Percentiles rank a stretch among this genome's conserved stretches.
phyloP scores from a whole-genome alignment of 1,140 invertebrate genomes.

The Amyelois transitella region DNA sequence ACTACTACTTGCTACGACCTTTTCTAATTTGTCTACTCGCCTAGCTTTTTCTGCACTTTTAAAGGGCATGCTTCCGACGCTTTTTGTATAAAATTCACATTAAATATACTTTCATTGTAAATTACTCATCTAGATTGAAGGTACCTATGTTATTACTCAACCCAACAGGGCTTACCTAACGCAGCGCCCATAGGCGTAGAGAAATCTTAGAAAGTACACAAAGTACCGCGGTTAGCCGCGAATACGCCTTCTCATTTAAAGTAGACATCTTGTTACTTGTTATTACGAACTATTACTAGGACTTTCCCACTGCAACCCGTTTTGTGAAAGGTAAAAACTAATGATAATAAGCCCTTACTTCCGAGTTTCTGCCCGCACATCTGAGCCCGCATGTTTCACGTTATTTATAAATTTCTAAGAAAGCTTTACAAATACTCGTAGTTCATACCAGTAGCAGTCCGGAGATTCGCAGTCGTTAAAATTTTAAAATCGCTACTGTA shows the following conservation, averaged over 20 bases:
- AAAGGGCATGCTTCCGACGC: too few relatives aligned
- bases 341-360: neutral
- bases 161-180: neutral
- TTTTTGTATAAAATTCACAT: too few relatives aligned
- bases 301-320: slow-evolving; percentile 22
- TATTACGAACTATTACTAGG: slow-evolving; percentile 10
- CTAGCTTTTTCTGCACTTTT: too few relatives aligned
- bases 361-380: neutral
- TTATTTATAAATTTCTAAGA: neutral
- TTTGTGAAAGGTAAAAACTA: neutral
- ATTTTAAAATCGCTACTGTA: too few relatives aligned
- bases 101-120: too few relatives aligned
- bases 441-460: neutral
- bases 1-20: too few relatives aligned
- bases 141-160: neutral
- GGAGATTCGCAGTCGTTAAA: too few relatives aligned
- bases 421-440: neutral
- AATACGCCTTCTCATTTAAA: slow-evolving; percentile 44
- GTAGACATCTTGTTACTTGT: slow-evolving; percentile 29
- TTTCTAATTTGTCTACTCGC: too few relatives aligned
- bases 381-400: neutral
- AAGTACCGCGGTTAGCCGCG: slow-evolving; percentile 45
- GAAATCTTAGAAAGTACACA: slow-evolving; percentile 8
- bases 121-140: neutral
- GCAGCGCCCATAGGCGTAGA: neutral